Base-by-base conservation (phyloP, 2,797 vertebrate species). In the Tapera naevia region DNA sequence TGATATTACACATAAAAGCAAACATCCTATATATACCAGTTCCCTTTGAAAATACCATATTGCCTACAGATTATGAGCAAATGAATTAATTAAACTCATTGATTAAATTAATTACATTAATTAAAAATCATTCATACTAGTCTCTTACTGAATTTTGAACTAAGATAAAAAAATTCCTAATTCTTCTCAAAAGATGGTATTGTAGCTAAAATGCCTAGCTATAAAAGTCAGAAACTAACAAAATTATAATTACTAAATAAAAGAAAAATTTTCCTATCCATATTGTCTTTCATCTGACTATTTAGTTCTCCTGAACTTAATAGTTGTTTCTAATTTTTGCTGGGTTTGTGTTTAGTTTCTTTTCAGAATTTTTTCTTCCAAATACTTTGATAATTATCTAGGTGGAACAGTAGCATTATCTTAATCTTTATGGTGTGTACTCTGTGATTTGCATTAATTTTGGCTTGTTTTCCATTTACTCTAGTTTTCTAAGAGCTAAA, bases 101-200 rank as follows among this genome's bases (percentile, higher is more conserved):
- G 3, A 74, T 71, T 78, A 62, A 65, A 73, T 83, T 43, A 84
- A 80, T 73, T 61, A 23, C 16, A 60, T 50, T 27, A 78, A 84
- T 91, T 85, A 80, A 90, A 78, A 80, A 80, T 84, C 35, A 95
- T 60, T 90, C 71, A 69, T 61, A 89, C 60, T 96, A 88, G 89
- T 73, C 23, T 80, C 64, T 66, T 61, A 80, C 94, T 69, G 30
- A 94, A 91, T 95, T 95, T 91, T 95, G 35, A 88, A 73, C 50
- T 92, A 88, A 91, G 91, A 73, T 64, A 88, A 90, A 88, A 71
- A 61, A 97, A 94, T 91, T 75, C 56, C 61, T 92, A 82, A 67
- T 32, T 82, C 39, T 85, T 89, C 43, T 95, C 75, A 78, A 94
- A 94, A 86, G 46, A 83, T 53, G 13, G 43, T 67, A 62, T 73